phyloP scores from a whole-genome alignment of 2,113 vertebrate genomes.

The Neotoma lepida region DNA sequence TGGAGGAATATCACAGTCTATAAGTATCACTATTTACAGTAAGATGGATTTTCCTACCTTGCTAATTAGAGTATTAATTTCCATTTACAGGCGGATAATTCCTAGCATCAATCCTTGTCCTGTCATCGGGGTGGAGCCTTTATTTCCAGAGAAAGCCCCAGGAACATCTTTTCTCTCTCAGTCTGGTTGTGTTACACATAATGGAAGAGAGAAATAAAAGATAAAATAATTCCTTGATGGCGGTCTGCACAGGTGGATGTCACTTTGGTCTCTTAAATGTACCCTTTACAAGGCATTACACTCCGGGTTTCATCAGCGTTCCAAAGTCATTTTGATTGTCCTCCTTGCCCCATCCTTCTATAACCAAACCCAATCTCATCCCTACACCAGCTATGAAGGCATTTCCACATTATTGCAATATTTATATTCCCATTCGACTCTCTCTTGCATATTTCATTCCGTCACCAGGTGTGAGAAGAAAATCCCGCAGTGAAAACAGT shows the following conservation, averaged over 20 bases:
- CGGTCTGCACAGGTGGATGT: background rate
- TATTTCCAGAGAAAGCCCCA: slow-evolving; percentile 63
- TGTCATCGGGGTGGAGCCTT: slow-evolving; percentile 52
- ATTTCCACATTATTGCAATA: slow-evolving; percentile 1
- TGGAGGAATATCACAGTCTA: slow-evolving; percentile 72
- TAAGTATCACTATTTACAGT: slow-evolving; percentile 77
- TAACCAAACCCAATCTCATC: background rate
- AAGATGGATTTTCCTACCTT: slow-evolving; percentile 77
- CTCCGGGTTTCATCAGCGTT: background rate
- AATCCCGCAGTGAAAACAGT: slow-evolving; percentile 60
- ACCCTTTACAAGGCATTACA: background rate
- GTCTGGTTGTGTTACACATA: slow-evolving; percentile 24
- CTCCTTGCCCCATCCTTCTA: background rate
- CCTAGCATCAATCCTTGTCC: slow-evolving; percentile 70
- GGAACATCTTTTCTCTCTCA: slow-evolving; percentile 58
- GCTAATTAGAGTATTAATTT: slow-evolving; percentile 81
- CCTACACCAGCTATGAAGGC: background rate
- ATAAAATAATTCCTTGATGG: slow-evolving; percentile 1
- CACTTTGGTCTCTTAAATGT: background rate
- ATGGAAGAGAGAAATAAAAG: slow-evolving; percentile 18
- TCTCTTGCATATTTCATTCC: slow-evolving; percentile 58
- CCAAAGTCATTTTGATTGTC: background rate
- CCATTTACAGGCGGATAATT: slow-evolving; percentile 77
- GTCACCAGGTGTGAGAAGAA: slow-evolving; percentile 67
- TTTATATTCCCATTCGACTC: slow-evolving; percentile 32